These are phyloP conservation scores for Drosophila repletoides DNA, from an alignment of 1,140 invertebrate genomes.

Conservation along the genomic window DNA sequence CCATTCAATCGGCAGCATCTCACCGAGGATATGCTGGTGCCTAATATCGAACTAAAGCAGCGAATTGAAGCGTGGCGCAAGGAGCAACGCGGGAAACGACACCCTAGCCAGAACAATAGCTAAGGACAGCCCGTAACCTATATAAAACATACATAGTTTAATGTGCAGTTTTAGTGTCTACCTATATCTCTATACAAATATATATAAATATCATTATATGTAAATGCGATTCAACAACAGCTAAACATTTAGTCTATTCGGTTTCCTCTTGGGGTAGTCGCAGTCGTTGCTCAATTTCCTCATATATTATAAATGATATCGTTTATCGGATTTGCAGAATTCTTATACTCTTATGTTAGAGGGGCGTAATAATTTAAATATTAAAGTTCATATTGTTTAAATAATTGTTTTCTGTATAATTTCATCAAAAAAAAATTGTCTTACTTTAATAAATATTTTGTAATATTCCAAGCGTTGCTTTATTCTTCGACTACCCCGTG, in stretches of 20 bases:
- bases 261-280: slow-evolving; percentile 4
- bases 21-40: slow-evolving; percentile 92
- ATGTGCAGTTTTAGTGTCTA: slow-evolving; percentile 74
- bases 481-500: no score
- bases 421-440: not conserved
- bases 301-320: not conserved
- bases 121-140: slow-evolving; percentile 34
- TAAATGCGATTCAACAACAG: slow-evolving; percentile 9
- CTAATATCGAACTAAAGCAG: slow-evolving; percentile 89
- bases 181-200: slow-evolving; percentile 40
- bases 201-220: slow-evolving; percentile 39
- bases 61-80: slow-evolving; percentile 91
- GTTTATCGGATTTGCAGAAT: not conserved
- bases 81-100: slow-evolving; percentile 85
- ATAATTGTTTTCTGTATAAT: slow-evolving; percentile 12
- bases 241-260: slow-evolving; percentile 26
- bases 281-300: not conserved
- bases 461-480: no score
- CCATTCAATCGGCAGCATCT: slow-evolving; percentile 98
- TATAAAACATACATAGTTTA: slow-evolving; percentile 59
- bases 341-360: slow-evolving; percentile 7
- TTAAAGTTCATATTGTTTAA: slow-evolving; percentile 7
- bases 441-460: no score
- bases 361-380: slow-evolving; percentile 11
- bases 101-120: slow-evolving; percentile 58